These are phyloP conservation scores for Atrina japonica DNA, from an alignment of 2,888 invertebrate genomes.

Conservation along the genomic window DNA sequence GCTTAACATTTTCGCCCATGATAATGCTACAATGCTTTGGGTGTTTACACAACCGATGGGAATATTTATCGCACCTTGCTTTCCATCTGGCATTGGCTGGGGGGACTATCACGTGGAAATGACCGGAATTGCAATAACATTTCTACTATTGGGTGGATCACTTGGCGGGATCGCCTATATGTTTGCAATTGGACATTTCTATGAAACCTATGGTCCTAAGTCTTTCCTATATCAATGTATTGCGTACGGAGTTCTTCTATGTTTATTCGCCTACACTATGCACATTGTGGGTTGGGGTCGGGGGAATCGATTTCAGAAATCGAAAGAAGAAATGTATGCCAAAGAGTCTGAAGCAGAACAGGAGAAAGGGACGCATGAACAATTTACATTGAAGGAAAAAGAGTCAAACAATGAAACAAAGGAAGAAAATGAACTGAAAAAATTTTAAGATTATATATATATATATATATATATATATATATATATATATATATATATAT, in stretches of 20 bases:
- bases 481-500: too few relatives aligned
- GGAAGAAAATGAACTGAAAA: too few relatives aligned
- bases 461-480: not conserved
- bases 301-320: constrained; percentile 47
- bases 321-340: constrained; percentile 16
- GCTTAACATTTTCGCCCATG: constrained; percentile 54
- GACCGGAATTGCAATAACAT: constrained; percentile 62
- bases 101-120: constrained; percentile 62
- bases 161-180: constrained; percentile 62
- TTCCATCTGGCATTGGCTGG: constrained; percentile 67
- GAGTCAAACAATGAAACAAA: too few relatives aligned
- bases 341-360: too few relatives aligned
- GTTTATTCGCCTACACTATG: constrained; percentile 46
- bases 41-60: constrained; percentile 55
- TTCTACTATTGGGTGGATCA: constrained; percentile 58
- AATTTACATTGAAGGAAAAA: too few relatives aligned
- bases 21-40: constrained; percentile 56
- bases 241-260: constrained; percentile 50
- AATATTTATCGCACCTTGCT: constrained; percentile 59
- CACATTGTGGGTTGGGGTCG: constrained; percentile 46
- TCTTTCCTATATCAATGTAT: constrained; percentile 58
- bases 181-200: constrained; percentile 60
- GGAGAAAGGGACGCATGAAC: too few relatives aligned
- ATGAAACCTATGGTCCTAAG: constrained; percentile 54
- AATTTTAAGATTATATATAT: too few relatives aligned